A percentile compares a stretch with the other conserved stretches of the same genome.
phyloP scores from a whole-genome alignment of 2,888 invertebrate genomes.

The Microchrysa polita region DNA sequence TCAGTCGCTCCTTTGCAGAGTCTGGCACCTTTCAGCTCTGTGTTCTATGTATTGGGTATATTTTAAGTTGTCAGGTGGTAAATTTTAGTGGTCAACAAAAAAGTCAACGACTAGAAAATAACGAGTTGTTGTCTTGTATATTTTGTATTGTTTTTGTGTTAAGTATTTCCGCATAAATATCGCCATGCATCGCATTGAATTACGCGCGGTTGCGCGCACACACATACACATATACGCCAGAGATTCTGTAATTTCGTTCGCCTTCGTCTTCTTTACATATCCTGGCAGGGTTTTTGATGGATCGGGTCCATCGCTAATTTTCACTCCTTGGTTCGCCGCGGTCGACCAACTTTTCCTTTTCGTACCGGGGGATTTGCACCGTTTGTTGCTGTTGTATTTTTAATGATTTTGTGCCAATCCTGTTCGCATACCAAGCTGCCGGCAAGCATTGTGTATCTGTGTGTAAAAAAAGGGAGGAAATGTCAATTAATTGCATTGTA shows the following conservation, averaged over 20 bases:
- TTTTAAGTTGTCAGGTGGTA: neutral
- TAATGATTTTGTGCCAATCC: slow-evolving; percentile 93
- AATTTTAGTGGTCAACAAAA: slow-evolving; percentile 48
- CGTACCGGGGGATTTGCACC: slow-evolving; percentile 77
- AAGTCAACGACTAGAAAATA: slow-evolving; percentile 49
- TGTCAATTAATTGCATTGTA: no score
- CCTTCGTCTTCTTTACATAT: slow-evolving; percentile 15
- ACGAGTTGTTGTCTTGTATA: slow-evolving; percentile 6
- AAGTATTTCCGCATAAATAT: slow-evolving; percentile 22
- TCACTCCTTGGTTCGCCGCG: slow-evolving; percentile 91
- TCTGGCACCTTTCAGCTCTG: no score
- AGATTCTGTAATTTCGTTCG: no score
- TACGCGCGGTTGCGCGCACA: no score
- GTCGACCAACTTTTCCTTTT: slow-evolving; percentile 86
- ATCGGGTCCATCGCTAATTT: slow-evolving; percentile 31
- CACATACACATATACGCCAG: no score
- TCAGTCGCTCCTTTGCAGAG: no score
- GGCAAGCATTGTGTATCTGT: slow-evolving; percentile 87
- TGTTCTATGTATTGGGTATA: no score
- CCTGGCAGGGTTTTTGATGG: slow-evolving; percentile 12
- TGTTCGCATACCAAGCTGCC: slow-evolving; percentile 93
- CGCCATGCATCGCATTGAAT: neutral
- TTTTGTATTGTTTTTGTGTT: slow-evolving; percentile 14
- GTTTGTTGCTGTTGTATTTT: slow-evolving; percentile 72
- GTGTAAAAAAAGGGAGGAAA: slow-evolving; percentile 29